Evolutionary conservation across 2,113 vertebrate genomes (phyloP).

Genomic region (Phaetusa simplex): DNA sequence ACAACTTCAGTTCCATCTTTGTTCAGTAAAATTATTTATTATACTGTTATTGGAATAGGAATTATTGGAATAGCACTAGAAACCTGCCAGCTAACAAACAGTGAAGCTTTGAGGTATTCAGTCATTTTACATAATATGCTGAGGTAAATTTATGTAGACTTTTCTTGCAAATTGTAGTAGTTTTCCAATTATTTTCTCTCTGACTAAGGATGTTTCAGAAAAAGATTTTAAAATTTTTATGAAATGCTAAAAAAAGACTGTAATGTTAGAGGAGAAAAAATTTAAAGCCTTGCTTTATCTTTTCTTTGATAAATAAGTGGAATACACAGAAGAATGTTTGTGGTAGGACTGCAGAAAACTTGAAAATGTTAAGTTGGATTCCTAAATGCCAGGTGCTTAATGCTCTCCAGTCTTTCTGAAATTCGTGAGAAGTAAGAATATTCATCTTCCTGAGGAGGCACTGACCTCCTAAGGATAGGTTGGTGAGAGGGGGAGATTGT

Average conservation of each 20-base stretch:
- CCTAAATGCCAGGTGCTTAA: background rate
- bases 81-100: background rate
- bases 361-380: background rate
- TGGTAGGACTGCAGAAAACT: background rate
- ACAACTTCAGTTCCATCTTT: background rate
- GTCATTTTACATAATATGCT: background rate
- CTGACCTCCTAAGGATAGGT: background rate
- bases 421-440: background rate
- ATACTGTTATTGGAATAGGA: background rate
- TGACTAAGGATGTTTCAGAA: background rate
- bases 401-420: background rate
- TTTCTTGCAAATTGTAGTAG: background rate
- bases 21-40: slow-evolving; percentile 10
- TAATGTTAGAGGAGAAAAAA: background rate
- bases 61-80: background rate
- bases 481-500: background rate
- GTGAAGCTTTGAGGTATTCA: background rate
- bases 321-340: background rate
- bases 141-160: background rate
- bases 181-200: slow-evolving; percentile 4
- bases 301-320: background rate
- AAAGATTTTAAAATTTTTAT: background rate
- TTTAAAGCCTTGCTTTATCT: background rate
- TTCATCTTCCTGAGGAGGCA: background rate
- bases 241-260: background rate